Percentiles rank a stretch among this genome's conserved stretches.
Evolutionary conservation across 1,140 invertebrate species (phyloP).

Genomic region (Pollicipes pollicipes): DNA sequence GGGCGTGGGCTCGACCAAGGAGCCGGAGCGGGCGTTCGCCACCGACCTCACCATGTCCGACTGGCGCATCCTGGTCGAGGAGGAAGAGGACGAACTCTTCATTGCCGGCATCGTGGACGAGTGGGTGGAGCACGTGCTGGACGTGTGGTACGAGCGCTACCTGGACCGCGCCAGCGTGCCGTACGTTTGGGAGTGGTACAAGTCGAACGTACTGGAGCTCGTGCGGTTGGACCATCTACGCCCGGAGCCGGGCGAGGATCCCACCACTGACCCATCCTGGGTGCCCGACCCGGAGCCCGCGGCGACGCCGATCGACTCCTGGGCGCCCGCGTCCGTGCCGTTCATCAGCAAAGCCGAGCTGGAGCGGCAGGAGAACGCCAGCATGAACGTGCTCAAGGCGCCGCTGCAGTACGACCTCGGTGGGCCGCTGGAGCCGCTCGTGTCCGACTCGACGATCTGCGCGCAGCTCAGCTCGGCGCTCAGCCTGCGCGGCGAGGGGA

Average conservation of each 20-base stretch:
- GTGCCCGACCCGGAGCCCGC: not conserved
- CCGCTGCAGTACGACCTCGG: not conserved
- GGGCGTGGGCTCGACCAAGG: not conserved
- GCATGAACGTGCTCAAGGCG: not conserved
- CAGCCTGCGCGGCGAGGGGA: not conserved
- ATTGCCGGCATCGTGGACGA: not conserved
- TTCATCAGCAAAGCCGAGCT: not conserved
- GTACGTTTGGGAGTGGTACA: not conserved
- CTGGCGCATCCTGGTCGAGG: not conserved
- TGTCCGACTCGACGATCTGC: not conserved
- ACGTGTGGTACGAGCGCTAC: not conserved
- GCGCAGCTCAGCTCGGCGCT: not conserved
- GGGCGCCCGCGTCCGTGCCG: not conserved
- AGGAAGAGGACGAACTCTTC: not conserved
- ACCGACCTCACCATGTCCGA: not conserved
- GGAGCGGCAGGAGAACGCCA: not conserved
- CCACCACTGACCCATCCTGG: not conserved
- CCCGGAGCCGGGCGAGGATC: not conserved
- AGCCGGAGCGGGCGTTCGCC: not conserved
- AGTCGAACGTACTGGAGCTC: not conserved
- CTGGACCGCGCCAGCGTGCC: not conserved
- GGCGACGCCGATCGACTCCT: not conserved
- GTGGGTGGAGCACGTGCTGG: not conserved
- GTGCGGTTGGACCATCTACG: not conserved
- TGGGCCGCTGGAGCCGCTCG: not conserved